A percentile compares a stretch with the other conserved stretches of the same genome.
phyloP scores from a whole-genome alignment of 2,113 vertebrate species.

The Pitta sordida region DNA sequence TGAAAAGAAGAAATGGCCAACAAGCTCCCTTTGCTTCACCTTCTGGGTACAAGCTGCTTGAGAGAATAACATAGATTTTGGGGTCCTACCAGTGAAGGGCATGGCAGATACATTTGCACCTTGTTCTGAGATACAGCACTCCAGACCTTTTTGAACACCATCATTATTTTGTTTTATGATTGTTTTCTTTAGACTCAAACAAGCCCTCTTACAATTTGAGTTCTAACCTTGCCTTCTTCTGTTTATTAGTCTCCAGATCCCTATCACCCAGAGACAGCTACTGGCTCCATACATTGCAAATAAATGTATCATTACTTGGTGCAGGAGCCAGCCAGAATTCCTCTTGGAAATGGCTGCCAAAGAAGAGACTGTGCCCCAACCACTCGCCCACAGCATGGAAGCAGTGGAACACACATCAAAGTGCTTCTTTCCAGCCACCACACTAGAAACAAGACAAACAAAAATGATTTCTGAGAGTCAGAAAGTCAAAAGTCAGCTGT shows the following conservation, averaged over 20 bases:
- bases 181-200: slow-evolving; percentile 22
- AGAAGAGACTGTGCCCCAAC: background rate
- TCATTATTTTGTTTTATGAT: background rate
- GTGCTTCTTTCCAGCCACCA: background rate
- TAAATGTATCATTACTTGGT: background rate
- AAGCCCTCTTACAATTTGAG: background rate
- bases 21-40: background rate
- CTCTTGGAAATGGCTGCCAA: background rate
- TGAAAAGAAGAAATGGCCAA: background rate
- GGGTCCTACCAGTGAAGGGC: background rate
- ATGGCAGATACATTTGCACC: background rate
- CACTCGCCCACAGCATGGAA: rapidly evolving
- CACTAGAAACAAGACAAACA: background rate
- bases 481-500: background rate
- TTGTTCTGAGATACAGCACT: background rate
- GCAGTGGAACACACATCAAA: background rate
- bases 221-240: slow-evolving; percentile 1
- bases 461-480: background rate
- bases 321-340: background rate
- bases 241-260: slow-evolving; percentile 18
- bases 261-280: background rate
- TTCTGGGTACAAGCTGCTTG: background rate
- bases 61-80: background rate
- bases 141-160: background rate
- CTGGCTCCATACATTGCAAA: slow-evolving; percentile 9